Conservation (phyloP, 2,797 vertebrate species). For the Spondyliosoma cantharus region DNA sequence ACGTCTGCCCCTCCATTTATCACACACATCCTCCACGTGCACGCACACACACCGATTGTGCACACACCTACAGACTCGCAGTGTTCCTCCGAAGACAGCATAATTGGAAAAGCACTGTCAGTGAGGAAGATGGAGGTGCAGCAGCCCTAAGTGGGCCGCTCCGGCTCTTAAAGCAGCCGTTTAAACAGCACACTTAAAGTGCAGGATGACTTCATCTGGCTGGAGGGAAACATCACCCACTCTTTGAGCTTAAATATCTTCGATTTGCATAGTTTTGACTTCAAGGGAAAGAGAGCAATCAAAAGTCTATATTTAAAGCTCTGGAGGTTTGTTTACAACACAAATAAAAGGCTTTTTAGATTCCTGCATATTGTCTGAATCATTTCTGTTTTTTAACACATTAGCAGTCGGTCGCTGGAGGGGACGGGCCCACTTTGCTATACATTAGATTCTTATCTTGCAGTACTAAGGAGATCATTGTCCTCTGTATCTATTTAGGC, state of each 20-base stretch:
- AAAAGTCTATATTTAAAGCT: conserved; percentile 30
- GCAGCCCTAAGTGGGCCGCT: conserved; percentile 38
- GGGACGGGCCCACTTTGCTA: conserved; percentile 37
- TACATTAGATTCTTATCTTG: conserved; percentile 32
- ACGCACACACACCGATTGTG: not conserved
- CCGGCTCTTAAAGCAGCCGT: conserved; percentile 54
- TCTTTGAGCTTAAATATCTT: conserved; percentile 39
- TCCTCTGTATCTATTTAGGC: conserved; percentile 44
- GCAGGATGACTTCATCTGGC: conserved; percentile 41
- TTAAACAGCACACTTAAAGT: conserved; percentile 31
- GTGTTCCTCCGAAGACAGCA: conserved; percentile 55
- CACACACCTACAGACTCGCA: conserved; percentile 43
- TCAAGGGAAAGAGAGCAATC: conserved; percentile 27
- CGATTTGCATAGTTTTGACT: conserved; percentile 48
- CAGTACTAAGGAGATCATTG: conserved; percentile 36
- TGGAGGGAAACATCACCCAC: conserved; percentile 31
- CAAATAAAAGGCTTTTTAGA: conserved; percentile 31
- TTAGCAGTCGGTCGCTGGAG: conserved; percentile 32
- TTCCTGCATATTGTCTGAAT: conserved; percentile 30
- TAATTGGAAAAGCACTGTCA: conserved; percentile 65
- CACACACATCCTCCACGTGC: conserved; percentile 46
- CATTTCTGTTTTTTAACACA: conserved; percentile 9
- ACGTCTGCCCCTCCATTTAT: conserved; percentile 72
- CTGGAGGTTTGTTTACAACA: conserved; percentile 32
- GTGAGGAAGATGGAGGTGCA: conserved; percentile 65